Conservation (phyloP, 1,140 invertebrate genomes). For the Papilio aristodemus region DNA sequence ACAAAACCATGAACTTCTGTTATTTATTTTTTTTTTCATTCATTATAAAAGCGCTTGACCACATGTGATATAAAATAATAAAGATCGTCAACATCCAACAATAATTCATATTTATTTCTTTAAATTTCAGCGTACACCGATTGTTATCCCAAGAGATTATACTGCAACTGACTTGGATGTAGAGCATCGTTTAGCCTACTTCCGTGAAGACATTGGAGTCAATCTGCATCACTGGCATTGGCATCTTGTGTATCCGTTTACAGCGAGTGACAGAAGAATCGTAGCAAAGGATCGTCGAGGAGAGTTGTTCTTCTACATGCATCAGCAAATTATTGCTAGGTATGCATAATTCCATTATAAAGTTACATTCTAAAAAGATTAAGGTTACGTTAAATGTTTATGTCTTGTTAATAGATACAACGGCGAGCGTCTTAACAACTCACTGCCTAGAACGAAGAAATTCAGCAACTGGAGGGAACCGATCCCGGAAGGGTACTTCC, state of each 20-base stretch:
- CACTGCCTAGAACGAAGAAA: constrained; percentile 75
- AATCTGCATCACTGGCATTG: constrained; percentile 89
- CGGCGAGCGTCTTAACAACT: constrained; percentile 81
- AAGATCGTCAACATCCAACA: too few species aligned
- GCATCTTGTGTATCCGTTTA: constrained; percentile 85
- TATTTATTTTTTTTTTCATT: background rate
- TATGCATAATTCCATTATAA: constrained; percentile 40
- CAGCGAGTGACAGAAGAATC: constrained; percentile 73
- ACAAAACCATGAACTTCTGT: background rate
- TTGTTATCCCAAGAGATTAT: constrained; percentile 84
- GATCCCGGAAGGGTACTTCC: constrained; percentile 82
- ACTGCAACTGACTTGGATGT: constrained; percentile 84
- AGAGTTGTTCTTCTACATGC: constrained; percentile 89
- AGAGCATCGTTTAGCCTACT: constrained; percentile 85
- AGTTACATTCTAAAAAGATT: background rate
- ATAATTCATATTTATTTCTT: too few species aligned
- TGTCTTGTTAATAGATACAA: constrained; percentile 77
- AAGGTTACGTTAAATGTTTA: background rate
- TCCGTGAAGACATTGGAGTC: constrained; percentile 84
- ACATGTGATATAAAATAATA: constrained; percentile 14
- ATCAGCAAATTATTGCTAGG: constrained; percentile 84
- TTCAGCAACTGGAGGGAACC: constrained; percentile 80
- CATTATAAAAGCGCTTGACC: too few species aligned
- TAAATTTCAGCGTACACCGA: constrained; percentile 72
- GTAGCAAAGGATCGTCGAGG: constrained; percentile 85